Percentiles rank a stretch among this genome's conserved stretches.
Conservation (phyloP, 1,140 invertebrate genomes). For the Platorchestia sp. region DNA sequence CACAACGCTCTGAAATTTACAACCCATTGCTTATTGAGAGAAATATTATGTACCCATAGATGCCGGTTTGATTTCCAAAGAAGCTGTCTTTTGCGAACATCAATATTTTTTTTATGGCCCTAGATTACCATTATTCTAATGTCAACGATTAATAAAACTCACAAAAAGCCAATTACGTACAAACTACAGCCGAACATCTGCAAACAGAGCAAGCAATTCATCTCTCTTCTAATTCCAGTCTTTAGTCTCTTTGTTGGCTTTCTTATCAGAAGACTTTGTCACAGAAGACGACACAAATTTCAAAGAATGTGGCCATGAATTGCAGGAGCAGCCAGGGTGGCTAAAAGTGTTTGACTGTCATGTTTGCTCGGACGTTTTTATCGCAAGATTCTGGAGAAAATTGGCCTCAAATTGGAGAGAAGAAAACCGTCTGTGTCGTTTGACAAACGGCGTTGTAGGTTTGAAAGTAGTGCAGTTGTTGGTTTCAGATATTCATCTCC, state of each 20-base stretch:
- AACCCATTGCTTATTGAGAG: too few species aligned
- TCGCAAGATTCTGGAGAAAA: neutral
- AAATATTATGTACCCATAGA: too few species aligned
- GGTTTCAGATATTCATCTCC: neutral
- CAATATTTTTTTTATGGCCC: neutral
- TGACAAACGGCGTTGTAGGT: neutral
- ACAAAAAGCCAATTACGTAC: neutral
- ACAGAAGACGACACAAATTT: neutral
- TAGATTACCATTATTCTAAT: neutral
- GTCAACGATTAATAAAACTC: neutral
- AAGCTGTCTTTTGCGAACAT: neutral
- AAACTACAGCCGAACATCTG: neutral
- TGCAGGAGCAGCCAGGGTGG: neutral
- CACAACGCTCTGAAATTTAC: too few species aligned
- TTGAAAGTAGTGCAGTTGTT: neutral
- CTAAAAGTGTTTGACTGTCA: neutral
- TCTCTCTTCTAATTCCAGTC: neutral
- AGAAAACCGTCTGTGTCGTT: neutral
- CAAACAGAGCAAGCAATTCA: neutral
- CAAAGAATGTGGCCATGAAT: neutral
- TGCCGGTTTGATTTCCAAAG: neutral
- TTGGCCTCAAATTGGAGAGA: conserved; percentile 12
- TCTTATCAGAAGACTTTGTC: neutral
- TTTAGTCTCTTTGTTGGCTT: neutral
- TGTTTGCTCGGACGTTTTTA: conserved; percentile 8